Conservation (phyloP, 2,797 vertebrate genomes). For the Urosaurus nigricauda region DNA sequence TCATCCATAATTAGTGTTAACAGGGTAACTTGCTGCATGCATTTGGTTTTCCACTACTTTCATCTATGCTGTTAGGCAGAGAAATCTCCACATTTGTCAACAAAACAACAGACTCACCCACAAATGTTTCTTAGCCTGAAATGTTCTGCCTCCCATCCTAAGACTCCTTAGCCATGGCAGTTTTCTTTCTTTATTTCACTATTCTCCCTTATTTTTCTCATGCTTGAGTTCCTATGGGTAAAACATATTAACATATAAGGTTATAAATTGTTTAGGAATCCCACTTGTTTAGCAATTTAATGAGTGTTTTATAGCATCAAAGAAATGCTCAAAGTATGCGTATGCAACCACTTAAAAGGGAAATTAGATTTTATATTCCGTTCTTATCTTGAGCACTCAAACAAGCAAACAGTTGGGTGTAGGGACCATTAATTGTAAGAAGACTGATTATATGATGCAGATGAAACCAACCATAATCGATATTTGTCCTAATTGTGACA, state of each 20-base stretch:
- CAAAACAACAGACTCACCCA: background rate
- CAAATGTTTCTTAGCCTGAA: constrained; percentile 7
- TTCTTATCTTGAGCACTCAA: constrained; percentile 11
- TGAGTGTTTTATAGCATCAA: constrained; percentile 15
- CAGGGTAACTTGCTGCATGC: background rate
- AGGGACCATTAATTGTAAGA: background rate
- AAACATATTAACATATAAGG: constrained; percentile 15
- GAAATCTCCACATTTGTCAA: background rate
- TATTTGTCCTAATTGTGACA: background rate
- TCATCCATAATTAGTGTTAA: background rate
- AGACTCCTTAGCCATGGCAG: background rate
- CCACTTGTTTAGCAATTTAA: constrained; percentile 19
- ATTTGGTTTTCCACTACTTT: background rate
- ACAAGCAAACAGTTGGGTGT: background rate
- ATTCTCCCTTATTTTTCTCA: background rate
- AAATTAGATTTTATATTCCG: constrained; percentile 17
- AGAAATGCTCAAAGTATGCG: constrained; percentile 15
- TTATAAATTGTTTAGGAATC: constrained; percentile 20
- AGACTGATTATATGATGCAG: background rate
- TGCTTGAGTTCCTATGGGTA: constrained; percentile 19
- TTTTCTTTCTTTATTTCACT: background rate
- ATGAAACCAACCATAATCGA: constrained; percentile 8
- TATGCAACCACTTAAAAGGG: constrained; percentile 19
- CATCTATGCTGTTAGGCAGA: background rate
- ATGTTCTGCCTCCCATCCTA: background rate